A percentile compares a stretch with the other conserved stretches of the same genome.
Conservation (phyloP, 1,140 invertebrate species). For the Drosophila truncata region DNA sequence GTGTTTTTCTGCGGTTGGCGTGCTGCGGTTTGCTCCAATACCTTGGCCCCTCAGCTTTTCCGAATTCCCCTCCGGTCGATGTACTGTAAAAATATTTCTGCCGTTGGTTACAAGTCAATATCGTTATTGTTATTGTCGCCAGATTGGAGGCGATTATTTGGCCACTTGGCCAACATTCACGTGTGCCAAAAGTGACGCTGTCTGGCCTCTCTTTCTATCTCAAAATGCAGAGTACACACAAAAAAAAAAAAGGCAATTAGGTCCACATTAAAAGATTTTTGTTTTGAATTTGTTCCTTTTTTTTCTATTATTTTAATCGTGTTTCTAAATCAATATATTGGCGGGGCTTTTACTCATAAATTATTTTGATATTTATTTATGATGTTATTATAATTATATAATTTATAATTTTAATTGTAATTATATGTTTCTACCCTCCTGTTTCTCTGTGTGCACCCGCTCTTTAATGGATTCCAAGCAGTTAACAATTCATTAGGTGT, state of each 20-base stretch:
- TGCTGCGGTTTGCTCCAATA: conserved; percentile 39
- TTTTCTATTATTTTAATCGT: too few relatives aligned
- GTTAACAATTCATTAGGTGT: conserved; percentile 81
- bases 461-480: conserved; percentile 32
- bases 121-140: conserved; percentile 77
- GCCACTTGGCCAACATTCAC: conserved; percentile 67
- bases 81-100: conserved; percentile 51
- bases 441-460: conserved; percentile 12
- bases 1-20: conserved; percentile 32
- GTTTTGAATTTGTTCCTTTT: too few relatives aligned
- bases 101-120: conserved; percentile 71
- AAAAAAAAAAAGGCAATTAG: too few relatives aligned
- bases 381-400: background rate
- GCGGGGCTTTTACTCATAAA: too few relatives aligned
- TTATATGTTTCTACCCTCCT: too few relatives aligned
- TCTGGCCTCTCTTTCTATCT: conserved; percentile 8
- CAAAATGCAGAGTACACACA: background rate
- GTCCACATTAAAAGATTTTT: too few relatives aligned
- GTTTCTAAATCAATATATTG: too few relatives aligned
- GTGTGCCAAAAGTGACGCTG: conserved; percentile 54
- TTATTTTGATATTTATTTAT: too few relatives aligned
- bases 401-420: background rate
- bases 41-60: conserved; percentile 16
- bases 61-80: conserved; percentile 40
- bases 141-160: conserved; percentile 73